Evolutionary conservation across 2,113 vertebrate species (phyloP).

Genomic region (Loxodonta africana): DNA sequence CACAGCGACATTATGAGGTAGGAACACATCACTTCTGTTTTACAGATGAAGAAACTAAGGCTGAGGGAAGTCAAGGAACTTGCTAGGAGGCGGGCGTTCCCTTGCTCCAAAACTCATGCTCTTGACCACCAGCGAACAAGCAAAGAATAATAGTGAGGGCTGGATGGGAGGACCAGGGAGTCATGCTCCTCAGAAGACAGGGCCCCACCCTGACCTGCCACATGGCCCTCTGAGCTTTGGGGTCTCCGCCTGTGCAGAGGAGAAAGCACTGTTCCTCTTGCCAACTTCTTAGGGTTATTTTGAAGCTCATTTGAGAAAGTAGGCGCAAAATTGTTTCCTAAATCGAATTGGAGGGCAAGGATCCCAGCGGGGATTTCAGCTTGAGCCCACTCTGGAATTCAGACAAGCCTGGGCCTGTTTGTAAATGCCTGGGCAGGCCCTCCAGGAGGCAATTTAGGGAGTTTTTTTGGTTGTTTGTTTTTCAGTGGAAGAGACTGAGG

Average conservation of each 20-base stretch:
- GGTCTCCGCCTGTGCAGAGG: neutral
- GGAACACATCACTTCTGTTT: neutral
- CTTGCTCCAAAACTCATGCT: neutral
- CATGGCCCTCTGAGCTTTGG: neutral
- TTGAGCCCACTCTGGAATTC: neutral
- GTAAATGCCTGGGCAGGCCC: neutral
- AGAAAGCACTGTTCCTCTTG: neutral
- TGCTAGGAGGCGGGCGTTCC: neutral
- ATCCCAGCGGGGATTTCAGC: neutral
- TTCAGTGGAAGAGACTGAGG: neutral
- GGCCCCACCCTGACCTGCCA: neutral
- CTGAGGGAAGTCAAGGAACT: too few species aligned
- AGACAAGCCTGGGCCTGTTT: conserved; percentile 46
- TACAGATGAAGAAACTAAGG: neutral
- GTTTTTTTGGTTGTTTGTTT: neutral
- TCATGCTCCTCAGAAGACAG: fast-evolving
- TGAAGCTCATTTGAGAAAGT: neutral
- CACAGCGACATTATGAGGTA: fast-evolving
- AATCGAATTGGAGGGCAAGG: neutral
- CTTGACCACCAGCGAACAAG: neutral
- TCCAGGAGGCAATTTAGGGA: neutral
- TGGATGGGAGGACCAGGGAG: fast-evolving
- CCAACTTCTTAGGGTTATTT: neutral
- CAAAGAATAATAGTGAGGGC: neutral
- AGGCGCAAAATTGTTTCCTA: neutral